phyloP scores from a whole-genome alignment of 2,888 invertebrate genomes.

The Drosophila falleni region DNA sequence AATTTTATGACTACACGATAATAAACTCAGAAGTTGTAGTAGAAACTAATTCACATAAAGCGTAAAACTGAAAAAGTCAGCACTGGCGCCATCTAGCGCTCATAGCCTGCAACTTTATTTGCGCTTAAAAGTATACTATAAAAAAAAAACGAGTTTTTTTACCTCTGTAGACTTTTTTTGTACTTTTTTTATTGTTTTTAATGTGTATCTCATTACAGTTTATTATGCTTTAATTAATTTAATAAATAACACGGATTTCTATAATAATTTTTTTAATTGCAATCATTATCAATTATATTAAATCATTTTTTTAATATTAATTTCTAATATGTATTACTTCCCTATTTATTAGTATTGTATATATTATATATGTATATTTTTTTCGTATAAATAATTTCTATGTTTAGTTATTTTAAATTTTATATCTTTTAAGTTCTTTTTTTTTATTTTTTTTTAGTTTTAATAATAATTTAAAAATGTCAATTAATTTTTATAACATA shows the following conservation, averaged over 20 bases:
- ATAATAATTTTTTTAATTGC: background rate
- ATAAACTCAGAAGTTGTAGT: background rate
- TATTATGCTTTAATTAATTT: background rate
- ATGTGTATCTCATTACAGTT: background rate
- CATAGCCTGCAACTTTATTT: background rate
- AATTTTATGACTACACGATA: background rate
- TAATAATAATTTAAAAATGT: background rate
- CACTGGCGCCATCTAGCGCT: too few species aligned
- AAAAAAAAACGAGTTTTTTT: background rate
- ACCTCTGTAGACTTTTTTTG: background rate
- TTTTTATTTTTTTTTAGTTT: background rate
- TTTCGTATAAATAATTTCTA: too few species aligned
- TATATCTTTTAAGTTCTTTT: too few species aligned
- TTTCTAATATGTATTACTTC: too few species aligned
- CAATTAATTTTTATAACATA: slow-evolving; percentile 6
- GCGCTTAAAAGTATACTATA: background rate
- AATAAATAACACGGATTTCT: background rate
- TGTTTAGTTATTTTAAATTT: too few species aligned
- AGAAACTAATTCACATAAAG: background rate
- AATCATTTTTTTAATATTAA: background rate
- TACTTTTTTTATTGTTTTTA: background rate
- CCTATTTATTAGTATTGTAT: too few species aligned
- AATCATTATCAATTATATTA: background rate
- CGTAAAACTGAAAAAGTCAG: too few species aligned
- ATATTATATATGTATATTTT: too few species aligned